These are phyloP conservation scores for Trachelipus rathkii DNA, from an alignment of 1,140 invertebrate genomes.

Conservation along the genomic window DNA sequence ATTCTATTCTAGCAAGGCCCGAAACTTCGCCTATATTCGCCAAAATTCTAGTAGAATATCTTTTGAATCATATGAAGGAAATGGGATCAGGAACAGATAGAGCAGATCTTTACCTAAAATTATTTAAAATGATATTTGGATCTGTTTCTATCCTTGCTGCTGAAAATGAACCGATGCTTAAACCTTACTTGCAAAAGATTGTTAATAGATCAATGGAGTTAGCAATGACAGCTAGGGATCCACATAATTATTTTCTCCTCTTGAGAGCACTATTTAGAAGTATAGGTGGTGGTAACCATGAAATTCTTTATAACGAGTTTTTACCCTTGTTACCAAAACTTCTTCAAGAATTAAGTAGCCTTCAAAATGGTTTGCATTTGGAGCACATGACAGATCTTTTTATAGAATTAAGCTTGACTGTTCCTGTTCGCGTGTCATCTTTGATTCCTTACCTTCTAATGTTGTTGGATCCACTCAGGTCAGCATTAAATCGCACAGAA, in stretches of 20 bases:
- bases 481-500: constrained; percentile 94
- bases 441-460: constrained; percentile 95
- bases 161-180: constrained; percentile 96
- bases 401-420: constrained; percentile 94
- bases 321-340: constrained; percentile 90
- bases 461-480: constrained; percentile 98
- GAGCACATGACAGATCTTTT: constrained; percentile 99
- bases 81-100: constrained; percentile 86
- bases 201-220: constrained; percentile 96
- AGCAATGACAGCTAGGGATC: constrained; percentile 93
- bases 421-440: constrained; percentile 91
- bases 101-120: constrained; percentile 78
- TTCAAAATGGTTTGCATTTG: constrained; percentile 93
- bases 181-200: constrained; percentile 92
- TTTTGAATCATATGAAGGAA: constrained; percentile 90
- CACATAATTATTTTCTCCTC: constrained; percentile 84
- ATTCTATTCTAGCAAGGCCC: constrained; percentile 88
- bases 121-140: constrained; percentile 96
- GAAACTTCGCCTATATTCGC: constrained; percentile 93
- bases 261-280: constrained; percentile 75
- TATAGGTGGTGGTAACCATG: constrained; percentile 96
- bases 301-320: constrained; percentile 96
- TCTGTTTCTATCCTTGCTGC: constrained; percentile 90
- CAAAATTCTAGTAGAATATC: constrained; percentile 91
- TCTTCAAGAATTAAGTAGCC: constrained; percentile 87